Evolutionary conservation across 2,888 invertebrate genomes (phyloP), one percentile per base, ranked within the genome.

Genomic region (Melieria omissa): DNA sequence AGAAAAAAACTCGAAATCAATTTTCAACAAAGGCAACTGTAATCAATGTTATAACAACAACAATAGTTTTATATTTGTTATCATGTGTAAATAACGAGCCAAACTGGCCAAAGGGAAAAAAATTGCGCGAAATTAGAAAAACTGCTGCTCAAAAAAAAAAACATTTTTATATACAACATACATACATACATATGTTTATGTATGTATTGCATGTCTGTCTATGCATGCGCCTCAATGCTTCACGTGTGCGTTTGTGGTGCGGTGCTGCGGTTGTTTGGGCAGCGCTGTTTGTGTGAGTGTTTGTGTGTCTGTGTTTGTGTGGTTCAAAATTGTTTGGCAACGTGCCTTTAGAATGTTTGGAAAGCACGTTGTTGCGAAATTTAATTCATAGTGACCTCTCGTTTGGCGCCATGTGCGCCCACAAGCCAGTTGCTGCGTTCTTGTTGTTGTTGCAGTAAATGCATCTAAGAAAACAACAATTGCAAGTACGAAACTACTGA

Each of bases 281-380:
- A n/a, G 54, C 55, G 8, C 41, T 44, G 5, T 57, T 55, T n/a
- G 70, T 44, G 14, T 7, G 41, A 42, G n/a, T 67, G 60, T n/a
- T 49, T 42, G 44, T 62, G 55, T 14, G 58, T 14, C 4, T 58
- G 58, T 58, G 16, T 44, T 7, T 60, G 58, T 70, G 63, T 57
- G 14, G 42, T 68, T 64, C 29, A 66, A 72, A 72, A 75, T 66
- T 75, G 73, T 70, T 77, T 77, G 76, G 77, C 77, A 77, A 71
- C 71, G 61, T 75, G 77, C 77, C 77, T 75, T 68, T 49, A 46
- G 71, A 73, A 72, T 76, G 74, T 72, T 73, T 71, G 57, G 68
- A 63, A 69, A 63, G 64, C 52, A 69, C 69, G 58, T 73, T 73
- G 68, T 55, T 29, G 71, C 46, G 9, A n/a, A 61, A 64, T 70